phyloP scores from a whole-genome alignment of 2,113 vertebrate species.

The Tupaia tana region DNA sequence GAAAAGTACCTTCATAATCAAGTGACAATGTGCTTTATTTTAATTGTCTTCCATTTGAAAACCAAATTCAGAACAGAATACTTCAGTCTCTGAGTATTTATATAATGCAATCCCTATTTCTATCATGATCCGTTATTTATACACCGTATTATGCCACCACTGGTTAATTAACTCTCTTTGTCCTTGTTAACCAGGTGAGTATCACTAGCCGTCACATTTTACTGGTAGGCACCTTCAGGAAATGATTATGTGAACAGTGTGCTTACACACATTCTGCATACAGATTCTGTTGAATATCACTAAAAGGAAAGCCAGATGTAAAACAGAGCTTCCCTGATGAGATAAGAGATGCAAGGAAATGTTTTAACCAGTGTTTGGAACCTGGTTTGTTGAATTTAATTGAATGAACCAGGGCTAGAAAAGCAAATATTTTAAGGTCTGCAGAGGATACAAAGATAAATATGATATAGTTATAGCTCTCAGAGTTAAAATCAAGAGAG shows the following conservation, averaged over 20 bases:
- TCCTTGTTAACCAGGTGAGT: constrained; percentile 34
- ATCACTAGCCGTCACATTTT: not conserved
- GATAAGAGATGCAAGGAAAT: not conserved
- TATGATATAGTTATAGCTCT: not conserved
- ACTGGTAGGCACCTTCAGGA: not conserved
- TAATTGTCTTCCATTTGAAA: constrained; percentile 28
- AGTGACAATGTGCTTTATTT: constrained; percentile 1
- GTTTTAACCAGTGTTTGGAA: constrained; percentile 26
- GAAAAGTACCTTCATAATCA: not conserved
- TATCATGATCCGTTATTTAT: constrained; percentile 9
- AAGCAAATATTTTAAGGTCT: constrained; percentile 30
- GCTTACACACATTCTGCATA: not conserved
- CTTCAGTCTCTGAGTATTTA: not conserved
- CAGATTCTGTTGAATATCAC: not conserved
- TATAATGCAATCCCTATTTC: not conserved
- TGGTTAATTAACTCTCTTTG: constrained; percentile 49
- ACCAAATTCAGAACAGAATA: not conserved
- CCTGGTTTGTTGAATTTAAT: constrained; percentile 47
- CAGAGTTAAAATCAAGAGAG: constrained; percentile 10
- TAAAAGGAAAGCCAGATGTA: fast-evolving
- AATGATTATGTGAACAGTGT: not conserved
- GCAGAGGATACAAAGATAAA: constrained; percentile 5
- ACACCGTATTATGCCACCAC: not conserved
- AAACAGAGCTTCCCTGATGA: not conserved
- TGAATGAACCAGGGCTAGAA: constrained; percentile 16